Base-by-base conservation (phyloP, 2,113 vertebrate species). In the Esox niger region DNA sequence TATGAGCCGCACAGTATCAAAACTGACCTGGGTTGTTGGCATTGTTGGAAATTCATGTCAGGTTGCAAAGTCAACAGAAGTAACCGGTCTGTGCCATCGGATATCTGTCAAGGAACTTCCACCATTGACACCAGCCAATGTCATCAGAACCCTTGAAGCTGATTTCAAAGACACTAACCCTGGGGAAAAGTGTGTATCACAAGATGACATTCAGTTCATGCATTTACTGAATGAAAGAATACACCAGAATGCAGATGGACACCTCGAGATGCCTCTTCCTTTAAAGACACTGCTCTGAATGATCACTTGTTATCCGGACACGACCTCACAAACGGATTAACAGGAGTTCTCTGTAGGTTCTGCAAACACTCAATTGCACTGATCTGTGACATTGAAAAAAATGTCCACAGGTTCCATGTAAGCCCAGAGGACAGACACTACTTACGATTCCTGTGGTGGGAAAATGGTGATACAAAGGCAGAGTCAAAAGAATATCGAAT, bases 381-480 rank as follows among this genome's bases (percentile, higher is more conserved):
- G n/a, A n/a, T n/a, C n/a, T 11, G 35, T 38, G 35, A 63, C 46
- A 35, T 63, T 3, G 63, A 76, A 46, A 71, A 46, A 11, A 74
- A 69, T 49, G 68, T 74, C 17, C 68, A 70, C 56, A 68, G 59
- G 29, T 76, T 76, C 21, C 69, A 71, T 25, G 64, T 76, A n/a
- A 63, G 17, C 2, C 23, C 29, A 23, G 74, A 68, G 13, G 74
- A 68, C 31, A 32, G 74, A 55, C 52, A 71, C 55, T 70, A 61
- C 27, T 31, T 60, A 20, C 4, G 47, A 1, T 66, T 66, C 64
- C 58, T 61, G 23, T 61, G 47, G 47, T 52, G 47, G 47, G 47
- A 52, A 52, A 5, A 52, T 52, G 47, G 47, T 7, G 20, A 52
- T 15, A 52, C 47, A 10, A 17, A 52, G 20, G 20, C 5, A 11